Conservation (phyloP, 2,113 vertebrate species). For the Catharus fuscescens region DNA sequence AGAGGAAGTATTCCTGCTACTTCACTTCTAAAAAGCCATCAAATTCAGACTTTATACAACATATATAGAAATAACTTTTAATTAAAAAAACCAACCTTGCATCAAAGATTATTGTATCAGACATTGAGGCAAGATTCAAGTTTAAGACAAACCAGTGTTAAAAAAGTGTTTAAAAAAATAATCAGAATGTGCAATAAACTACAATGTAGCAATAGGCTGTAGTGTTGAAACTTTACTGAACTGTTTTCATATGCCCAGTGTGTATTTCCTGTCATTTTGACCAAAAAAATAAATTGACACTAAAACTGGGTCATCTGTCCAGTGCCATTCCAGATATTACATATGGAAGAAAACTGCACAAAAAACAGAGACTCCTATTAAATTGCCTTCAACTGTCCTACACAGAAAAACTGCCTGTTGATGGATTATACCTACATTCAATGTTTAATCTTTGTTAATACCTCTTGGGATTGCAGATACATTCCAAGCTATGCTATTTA, state of each 20-base stretch:
- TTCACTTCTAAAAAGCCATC: background rate
- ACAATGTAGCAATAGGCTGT: constrained; percentile 74
- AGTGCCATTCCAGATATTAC: constrained; percentile 58
- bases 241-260: constrained; percentile 57
- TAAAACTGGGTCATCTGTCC: constrained; percentile 41
- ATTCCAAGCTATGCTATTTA: background rate
- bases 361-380: constrained; percentile 45
- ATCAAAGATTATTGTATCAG: constrained; percentile 75
- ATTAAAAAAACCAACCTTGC: constrained; percentile 75
- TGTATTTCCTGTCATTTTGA: constrained; percentile 52
- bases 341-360: constrained; percentile 46
- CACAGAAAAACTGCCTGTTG: constrained; percentile 58
- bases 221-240: constrained; percentile 71
- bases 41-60: constrained; percentile 60
- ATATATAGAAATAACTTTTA: constrained; percentile 80
- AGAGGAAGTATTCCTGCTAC: background rate
- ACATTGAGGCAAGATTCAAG: constrained; percentile 74
- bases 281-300: background rate
- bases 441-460: background rate
- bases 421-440: background rate
- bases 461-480: background rate
- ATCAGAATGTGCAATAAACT: constrained; percentile 77
- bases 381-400: constrained; percentile 64
- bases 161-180: constrained; percentile 72
- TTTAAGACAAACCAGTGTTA: constrained; percentile 78